phyloP scores from a whole-genome alignment of 2,113 vertebrate genomes.

The Cacatua alba region DNA sequence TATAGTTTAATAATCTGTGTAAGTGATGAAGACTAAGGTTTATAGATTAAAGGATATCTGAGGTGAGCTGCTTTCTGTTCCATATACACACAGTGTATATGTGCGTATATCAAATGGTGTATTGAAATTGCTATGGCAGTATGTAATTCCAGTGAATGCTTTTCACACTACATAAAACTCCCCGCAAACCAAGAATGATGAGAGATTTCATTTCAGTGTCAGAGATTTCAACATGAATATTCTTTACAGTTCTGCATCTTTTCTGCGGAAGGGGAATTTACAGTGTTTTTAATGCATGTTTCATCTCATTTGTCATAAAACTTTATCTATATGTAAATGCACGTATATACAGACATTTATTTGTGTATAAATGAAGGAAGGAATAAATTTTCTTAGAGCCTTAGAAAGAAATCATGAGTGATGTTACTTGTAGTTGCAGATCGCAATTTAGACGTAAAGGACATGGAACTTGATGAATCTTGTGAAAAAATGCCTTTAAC shows the following conservation, averaged over 20 bases:
- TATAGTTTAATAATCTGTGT: neutral
- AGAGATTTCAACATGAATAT: neutral
- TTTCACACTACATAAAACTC: neutral
- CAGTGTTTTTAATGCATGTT: neutral
- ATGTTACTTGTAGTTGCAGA: neutral
- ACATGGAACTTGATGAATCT: neutral
- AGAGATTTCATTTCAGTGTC: neutral
- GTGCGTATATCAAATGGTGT: neutral
- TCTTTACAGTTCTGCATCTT: neutral
- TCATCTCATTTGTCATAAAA: neutral
- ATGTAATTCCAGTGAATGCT: neutral
- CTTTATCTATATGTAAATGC: neutral
- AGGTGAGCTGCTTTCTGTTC: neutral
- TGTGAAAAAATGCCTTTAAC: rapidly evolving
- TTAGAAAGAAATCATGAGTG: neutral
- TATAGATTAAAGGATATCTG: neutral
- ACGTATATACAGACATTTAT: rapidly evolving
- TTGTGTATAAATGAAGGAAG: neutral
- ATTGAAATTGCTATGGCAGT: neutral
- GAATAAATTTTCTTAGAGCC: neutral
- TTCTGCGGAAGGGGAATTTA: neutral
- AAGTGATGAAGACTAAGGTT: neutral
- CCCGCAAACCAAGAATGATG: neutral
- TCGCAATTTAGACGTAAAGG: neutral
- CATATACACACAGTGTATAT: neutral